Base-by-base conservation (phyloP, 2,888 invertebrate species). In the Eudasyphora cyanicolor region DNA sequence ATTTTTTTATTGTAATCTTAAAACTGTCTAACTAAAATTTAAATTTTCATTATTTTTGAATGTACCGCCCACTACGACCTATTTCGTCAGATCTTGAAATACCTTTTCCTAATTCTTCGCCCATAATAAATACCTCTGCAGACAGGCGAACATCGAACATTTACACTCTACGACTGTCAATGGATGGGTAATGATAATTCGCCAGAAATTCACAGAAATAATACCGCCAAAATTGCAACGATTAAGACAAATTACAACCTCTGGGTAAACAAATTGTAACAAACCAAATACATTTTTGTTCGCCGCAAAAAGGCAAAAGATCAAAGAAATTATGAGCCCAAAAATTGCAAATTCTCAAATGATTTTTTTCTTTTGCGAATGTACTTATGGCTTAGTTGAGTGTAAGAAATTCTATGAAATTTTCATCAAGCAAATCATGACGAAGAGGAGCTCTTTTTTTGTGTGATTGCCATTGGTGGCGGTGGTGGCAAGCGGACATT, bases 181-280 rank as follows among this genome's bases (percentile, higher is more conserved):
- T 54, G 5, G 45, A 45, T 38, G 14, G 14, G n/a, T 45, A n/a
- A 0, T 45, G 14, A 45, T 45, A n/a, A 0, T n/a, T 45, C 45
- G 45, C n/a, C 14, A 45, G n/a, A 60, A 17, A 27, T 24, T 2
- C 21, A 21, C 54, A 21, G 19, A 19, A 57, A 57, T 24, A 57
- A 60, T 32, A 38, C 32, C 62, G n/a, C n/a, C n/a, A n/a, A 78
- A 78, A 79, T 79, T 79, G 76, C 57, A 62, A 51, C 79, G 73
- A 60, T 82, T 82, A 60, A 73, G 73, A 76, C 70, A 64, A 69
- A 76, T 76, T 60, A 60, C 57, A 24, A 45, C n/a, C 62, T 38
- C 64, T 78, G 54, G 45, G 27, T 35, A 69, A 54, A 49, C 71
- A 79, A 78, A 71, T 75, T 70, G 24, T 29, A 51, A 62, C 42